phyloP scores from a whole-genome alignment of 2,113 vertebrate species.

The Camarhynchus parvulus region DNA sequence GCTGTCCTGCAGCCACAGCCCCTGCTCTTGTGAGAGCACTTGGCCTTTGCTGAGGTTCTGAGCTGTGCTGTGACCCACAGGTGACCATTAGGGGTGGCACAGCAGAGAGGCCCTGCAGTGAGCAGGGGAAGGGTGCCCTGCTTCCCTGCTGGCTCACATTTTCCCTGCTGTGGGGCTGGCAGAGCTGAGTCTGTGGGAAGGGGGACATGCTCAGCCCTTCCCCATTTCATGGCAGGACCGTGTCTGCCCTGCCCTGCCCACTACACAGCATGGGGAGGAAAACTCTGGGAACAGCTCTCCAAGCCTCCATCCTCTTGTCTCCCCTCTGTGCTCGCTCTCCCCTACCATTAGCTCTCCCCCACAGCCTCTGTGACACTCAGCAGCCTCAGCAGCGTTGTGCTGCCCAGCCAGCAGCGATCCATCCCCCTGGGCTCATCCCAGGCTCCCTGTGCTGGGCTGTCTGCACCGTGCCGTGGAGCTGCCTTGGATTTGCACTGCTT shows the following conservation, averaged over 20 bases:
- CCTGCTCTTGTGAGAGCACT: not conserved
- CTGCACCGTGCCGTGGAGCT: accelerated
- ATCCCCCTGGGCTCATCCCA: not conserved
- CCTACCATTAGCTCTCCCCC: not conserved
- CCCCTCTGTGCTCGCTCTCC: accelerated
- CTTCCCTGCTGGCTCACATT: not conserved
- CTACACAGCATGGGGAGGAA: not conserved
- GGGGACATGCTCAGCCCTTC: not conserved
- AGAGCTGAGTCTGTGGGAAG: not conserved
- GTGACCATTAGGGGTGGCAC: not conserved
- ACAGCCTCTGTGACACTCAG: not conserved
- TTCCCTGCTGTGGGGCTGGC: not conserved
- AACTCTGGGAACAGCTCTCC: not conserved
- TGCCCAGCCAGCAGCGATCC: not conserved
- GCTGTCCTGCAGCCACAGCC: not conserved
- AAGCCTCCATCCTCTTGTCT: not conserved
- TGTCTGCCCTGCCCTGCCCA: not conserved
- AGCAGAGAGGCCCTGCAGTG: not conserved
- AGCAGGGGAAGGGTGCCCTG: not conserved
- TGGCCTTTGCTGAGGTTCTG: not conserved
- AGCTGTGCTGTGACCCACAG: not conserved
- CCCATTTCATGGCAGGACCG: not conserved
- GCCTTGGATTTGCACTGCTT: not conserved
- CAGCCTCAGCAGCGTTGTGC: not conserved
- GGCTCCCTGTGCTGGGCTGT: accelerated